Evolutionary conservation across 2,888 invertebrate genomes (phyloP), one percentile per base, ranked within the genome.

Genomic region (Octodonta nipae): DNA sequence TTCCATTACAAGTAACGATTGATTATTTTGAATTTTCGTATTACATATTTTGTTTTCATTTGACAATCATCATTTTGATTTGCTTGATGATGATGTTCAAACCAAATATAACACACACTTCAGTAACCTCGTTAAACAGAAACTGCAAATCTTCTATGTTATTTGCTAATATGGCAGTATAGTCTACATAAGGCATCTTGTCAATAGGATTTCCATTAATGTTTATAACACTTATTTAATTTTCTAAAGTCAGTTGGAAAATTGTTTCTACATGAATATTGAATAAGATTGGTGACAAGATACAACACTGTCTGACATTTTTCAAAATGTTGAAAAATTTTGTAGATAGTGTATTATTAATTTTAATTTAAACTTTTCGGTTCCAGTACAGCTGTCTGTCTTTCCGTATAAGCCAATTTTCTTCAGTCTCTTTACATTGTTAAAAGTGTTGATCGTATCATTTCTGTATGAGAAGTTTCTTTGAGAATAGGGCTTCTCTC

Each of bases 141-240:
- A n/a, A 20, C 20, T 20, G n/a, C 20, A 20, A 20, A 20, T 20
- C 6, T 20, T 20, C 20, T 6, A 20, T 20, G n/a, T 20, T 20
- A 20, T 20, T 20, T 20, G 20, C 20, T 20, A 20, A n/a, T 20
- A 20, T 20, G 20, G 20, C n/a, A 20, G 20, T 20, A 20, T 20
- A 6, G 20, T 20, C 20, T 20, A n/a, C 20, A n/a, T 20, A 20
- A 20, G 7, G 20, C n/a, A n/a, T n/a, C n/a, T n/a, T n/a, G n/a
- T n/a, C n/a, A n/a, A n/a, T n/a, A n/a, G n/a, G n/a, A n/a, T 7
- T 20, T 20, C 20, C 20, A n/a, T 20, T 20, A n/a, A 20, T 20
- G 7, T 20, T 20, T 20, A 20, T 20, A 20, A 6, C 6, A 7
- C n/a, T 20, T n/a, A 20, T 20, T 20, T 20, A 6, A 20, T n/a